These are phyloP conservation scores for Cyphomyrus plagiostoma DNA, from an alignment of 2,113 vertebrate species.

Conservation along the genomic window DNA sequence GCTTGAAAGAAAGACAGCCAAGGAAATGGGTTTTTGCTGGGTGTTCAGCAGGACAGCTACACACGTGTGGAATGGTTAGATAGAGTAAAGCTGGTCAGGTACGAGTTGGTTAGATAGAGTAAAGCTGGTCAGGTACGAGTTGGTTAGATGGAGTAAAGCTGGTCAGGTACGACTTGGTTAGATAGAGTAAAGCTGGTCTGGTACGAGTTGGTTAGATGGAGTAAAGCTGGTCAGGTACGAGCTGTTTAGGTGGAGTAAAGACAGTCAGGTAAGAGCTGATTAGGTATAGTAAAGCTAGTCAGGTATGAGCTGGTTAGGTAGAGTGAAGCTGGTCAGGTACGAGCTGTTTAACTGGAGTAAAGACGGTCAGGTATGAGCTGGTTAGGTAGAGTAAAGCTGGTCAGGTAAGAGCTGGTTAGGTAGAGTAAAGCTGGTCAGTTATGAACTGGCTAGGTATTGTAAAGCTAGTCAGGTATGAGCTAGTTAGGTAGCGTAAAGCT, in stretches of 20 bases:
- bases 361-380: neutral
- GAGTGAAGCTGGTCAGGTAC: neutral
- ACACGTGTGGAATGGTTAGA: neutral
- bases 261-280: neutral
- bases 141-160: neutral
- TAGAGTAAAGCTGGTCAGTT: neutral
- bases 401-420: neutral
- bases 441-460: neutral
- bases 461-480: neutral
- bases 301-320: neutral
- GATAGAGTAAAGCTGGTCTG: neutral
- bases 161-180: neutral
- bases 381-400: neutral
- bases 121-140: neutral
- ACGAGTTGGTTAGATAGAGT: neutral
- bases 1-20: neutral
- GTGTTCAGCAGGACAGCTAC: neutral
- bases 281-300: neutral
- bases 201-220: accelerated
- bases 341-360: neutral
- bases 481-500: neutral
- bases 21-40: neutral
- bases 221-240: neutral
- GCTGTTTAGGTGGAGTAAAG: neutral
- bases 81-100: neutral